Evolutionary conservation across 2,113 vertebrate species (phyloP).

Genomic region (Oreochromis tanganicae): DNA sequence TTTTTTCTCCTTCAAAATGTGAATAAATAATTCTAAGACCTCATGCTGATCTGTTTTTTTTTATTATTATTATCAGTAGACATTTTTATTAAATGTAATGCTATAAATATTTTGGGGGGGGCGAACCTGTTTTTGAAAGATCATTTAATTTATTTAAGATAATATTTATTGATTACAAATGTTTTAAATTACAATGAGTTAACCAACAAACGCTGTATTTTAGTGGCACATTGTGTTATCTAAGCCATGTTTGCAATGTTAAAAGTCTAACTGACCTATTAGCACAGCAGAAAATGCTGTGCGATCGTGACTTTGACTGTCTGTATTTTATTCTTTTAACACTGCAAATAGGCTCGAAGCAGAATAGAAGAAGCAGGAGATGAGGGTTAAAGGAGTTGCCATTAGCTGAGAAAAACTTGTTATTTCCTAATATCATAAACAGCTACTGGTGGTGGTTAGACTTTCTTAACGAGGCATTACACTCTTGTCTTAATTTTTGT

Average conservation of each 20-base stretch:
- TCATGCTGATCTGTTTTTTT: neutral
- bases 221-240: neutral
- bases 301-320: neutral
- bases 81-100: neutral
- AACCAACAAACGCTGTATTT: accelerated
- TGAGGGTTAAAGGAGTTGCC: neutral
- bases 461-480: neutral
- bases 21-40: neutral
- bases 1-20: neutral
- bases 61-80: neutral
- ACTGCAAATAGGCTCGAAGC: neutral
- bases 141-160: neutral
- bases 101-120: neutral
- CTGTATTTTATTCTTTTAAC: neutral
- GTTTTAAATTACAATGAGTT: neutral
- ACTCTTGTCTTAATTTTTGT: neutral
- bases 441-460: neutral
- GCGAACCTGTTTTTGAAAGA: neutral
- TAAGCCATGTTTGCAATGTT: neutral
- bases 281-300: neutral
- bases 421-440: neutral
- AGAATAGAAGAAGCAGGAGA: neutral
- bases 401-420: neutral
- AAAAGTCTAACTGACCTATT: neutral
- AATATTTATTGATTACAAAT: neutral